Base-by-base conservation (phyloP, 2,113 vertebrate genomes). In the Tamias sibiricus region DNA sequence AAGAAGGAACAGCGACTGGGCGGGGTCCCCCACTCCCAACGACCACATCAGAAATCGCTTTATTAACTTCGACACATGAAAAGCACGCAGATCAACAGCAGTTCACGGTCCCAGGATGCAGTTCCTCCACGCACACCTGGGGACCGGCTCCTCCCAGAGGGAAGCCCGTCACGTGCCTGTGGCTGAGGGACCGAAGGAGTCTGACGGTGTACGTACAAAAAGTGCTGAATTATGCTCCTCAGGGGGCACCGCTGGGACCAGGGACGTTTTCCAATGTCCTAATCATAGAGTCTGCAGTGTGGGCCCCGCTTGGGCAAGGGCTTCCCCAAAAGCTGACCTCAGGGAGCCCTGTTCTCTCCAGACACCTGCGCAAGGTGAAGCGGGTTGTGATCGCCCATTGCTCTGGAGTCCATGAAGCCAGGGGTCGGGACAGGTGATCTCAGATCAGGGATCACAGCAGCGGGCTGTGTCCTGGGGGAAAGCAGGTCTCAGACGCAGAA, bases 151-250 rank as follows among this genome's bases (percentile, higher is more conserved):
- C 28, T 16, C 19, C 9, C 3, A 0, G 44, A 1, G 30, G 17
- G 10, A n/a, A 16, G 37, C 44, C 68, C 28, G 28, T 9, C 8
- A 1, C 0, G 3, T 4, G 66, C 20, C 17, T 0, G 69, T 66
- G 59, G 47, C 24, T 26, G 30, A 4, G 76, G 59, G n/a, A 10
- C 1, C 1, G 0, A 14, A 59, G 40, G 44, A 26, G 49, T 24
- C 91, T 4, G 20, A 4, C 0, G 0, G 2, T 22, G 35, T 11
- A 2, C 10, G 11, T 37, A 47, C 66, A 5, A 0, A 12, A 30
- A 11, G 1, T 0, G 1, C 12, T 16, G 13, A 11, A 3, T 0
- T 6, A 3, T 0, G 5, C 32, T 59, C 75, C 20, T 16, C 4
- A 4, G 16, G 49, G 64, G 47, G 54, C 68, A 49, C 47, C 0